A percentile compares a stretch with the other conserved stretches of the same genome.
Evolutionary conservation across 1,140 invertebrate species (phyloP).

Genomic region (Asbolus verrucosus): DNA sequence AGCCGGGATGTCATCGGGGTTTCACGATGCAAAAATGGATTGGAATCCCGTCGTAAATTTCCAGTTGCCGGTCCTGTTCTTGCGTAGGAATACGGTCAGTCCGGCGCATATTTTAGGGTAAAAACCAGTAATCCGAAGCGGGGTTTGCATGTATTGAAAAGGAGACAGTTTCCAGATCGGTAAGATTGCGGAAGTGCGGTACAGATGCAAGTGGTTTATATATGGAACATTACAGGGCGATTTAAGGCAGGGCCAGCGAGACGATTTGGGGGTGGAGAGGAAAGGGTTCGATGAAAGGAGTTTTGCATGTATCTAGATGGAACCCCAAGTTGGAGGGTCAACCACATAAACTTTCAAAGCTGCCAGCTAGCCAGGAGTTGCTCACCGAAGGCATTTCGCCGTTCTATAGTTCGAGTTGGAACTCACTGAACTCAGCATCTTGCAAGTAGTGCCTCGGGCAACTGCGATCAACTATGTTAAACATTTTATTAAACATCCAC

Average conservation of each 20-base stretch:
- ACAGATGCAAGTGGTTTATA: slow-evolving; percentile 45
- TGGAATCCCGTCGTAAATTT: no score
- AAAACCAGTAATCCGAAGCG: not conserved
- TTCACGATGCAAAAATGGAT: no score
- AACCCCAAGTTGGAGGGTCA: slow-evolving; percentile 63
- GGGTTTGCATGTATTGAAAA: slow-evolving; percentile 14
- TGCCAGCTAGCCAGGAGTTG: slow-evolving; percentile 61
- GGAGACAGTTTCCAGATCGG: slow-evolving; percentile 5
- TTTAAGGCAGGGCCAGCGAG: slow-evolving; percentile 44
- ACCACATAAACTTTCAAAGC: slow-evolving; percentile 65
- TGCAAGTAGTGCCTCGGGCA: slow-evolving; percentile 55
- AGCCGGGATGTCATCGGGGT: no score
- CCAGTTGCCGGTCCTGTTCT: no score
- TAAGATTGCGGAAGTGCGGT: slow-evolving; percentile 4
- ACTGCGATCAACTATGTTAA: slow-evolving; percentile 62
- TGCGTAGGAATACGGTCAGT: no score
- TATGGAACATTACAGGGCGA: slow-evolving; percentile 46
- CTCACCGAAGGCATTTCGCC: slow-evolving; percentile 60
- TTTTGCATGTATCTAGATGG: slow-evolving; percentile 63
- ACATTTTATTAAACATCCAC: slow-evolving; percentile 62
- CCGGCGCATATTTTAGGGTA: not conserved
- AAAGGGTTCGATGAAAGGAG: slow-evolving; percentile 57
- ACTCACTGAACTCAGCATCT: slow-evolving; percentile 57
- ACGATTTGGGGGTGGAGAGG: slow-evolving; percentile 40
- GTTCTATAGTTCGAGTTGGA: slow-evolving; percentile 58